Conservation (phyloP, 2,113 vertebrate genomes). For the Anoplopoma fimbria region DNA sequence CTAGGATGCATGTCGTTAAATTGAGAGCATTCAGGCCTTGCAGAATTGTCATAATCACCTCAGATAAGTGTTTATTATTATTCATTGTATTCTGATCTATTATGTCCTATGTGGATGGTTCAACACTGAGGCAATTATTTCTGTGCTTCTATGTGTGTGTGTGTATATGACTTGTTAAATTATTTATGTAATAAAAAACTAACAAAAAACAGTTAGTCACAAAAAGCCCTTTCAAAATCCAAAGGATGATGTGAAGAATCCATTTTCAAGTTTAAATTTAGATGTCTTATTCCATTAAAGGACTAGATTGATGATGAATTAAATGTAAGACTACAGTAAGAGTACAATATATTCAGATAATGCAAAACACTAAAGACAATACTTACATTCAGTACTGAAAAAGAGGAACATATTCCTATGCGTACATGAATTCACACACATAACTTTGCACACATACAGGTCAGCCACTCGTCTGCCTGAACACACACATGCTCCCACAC, state of each 20-base stretch:
- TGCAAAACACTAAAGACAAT: neutral
- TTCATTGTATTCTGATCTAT: neutral
- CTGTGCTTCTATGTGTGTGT: neutral
- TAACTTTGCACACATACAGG: neutral
- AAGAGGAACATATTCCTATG: neutral
- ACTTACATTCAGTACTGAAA: neutral
- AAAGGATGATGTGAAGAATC: neutral
- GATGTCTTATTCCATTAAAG: neutral
- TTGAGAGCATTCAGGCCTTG: neutral
- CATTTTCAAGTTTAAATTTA: neutral
- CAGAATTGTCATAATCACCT: neutral
- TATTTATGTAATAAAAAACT: neutral
- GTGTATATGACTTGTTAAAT: neutral
- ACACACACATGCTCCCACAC: neutral
- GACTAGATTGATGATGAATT: neutral
- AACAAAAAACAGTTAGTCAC: neutral
- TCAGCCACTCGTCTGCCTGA: slow-evolving; percentile 1
- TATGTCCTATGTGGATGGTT: neutral
- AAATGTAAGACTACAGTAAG: neutral
- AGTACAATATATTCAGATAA: neutral
- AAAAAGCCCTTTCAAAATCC: neutral
- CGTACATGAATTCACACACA: slow-evolving; percentile 6
- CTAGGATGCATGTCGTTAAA: neutral
- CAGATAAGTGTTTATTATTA: neutral
- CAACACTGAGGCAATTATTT: neutral